Evolutionary conservation across 1,140 invertebrate genomes (phyloP), one percentile per base, ranked within the genome.

Genomic region (Lordiphosa mommai): DNA sequence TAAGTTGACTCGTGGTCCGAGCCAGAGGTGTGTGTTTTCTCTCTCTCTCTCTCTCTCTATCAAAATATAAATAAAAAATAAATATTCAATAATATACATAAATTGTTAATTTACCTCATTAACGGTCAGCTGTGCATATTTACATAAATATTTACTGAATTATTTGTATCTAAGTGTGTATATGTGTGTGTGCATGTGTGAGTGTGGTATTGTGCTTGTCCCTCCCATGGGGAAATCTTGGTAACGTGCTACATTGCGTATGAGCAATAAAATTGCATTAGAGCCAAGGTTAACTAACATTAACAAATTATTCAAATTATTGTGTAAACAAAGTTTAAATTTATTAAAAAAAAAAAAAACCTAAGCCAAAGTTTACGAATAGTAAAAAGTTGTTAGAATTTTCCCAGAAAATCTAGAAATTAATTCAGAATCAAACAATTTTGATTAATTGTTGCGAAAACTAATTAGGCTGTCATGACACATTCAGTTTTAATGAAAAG

Each of bases 121-220:
- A 71, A 38, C 50, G 55, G 69, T 82, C 76, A 84, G 77, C 77
- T 82, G 76, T 72, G 59, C 58, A 76, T 82, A 82, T 77, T 71
- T 76, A 73, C 56, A 65, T 69, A 60, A 6, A 53, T 43, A 10
- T 53, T 2, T 33, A 23, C 13, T 8, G 23, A 29, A 38, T 30
- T 37, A 38, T 40, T 20, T 17, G 43, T 38, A 6, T 12, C 29
- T 38, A 29, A 51, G 50, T 29, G n/a, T 64, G 41, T 27, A 43
- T 37, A 34, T 13, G 7, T 38, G 17, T 51, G 10, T 14, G 23
- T 10, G 4, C 9, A 7, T 3, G 6, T 41, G 13, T 16, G 6
- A 3, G 9, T 1, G 9, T 20, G 27, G 30, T 48, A 55, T 9
- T 44, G 40, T 33, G 41, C 44, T 64, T n/a, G n/a, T n/a, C n/a